Evolutionary conservation across 2,113 vertebrate species (phyloP), one percentile per base, ranked within the genome.

Genomic region (Podarcis raffonei): DNA sequence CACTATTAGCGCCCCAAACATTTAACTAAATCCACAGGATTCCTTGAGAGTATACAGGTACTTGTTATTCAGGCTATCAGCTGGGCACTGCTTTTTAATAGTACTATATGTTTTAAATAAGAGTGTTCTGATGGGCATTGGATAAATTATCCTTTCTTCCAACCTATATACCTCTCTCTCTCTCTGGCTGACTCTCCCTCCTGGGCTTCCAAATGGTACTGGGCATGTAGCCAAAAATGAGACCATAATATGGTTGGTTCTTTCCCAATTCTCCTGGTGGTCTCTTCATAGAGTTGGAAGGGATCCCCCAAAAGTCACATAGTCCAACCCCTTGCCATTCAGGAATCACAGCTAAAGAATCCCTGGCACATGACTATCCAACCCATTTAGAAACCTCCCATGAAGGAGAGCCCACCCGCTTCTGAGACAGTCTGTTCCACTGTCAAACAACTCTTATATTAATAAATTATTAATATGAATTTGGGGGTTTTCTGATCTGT

Each of bases 191-290:
- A 6, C 11, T 85, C 22, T 87, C 30, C 27, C 48, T 92, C 16
- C 37, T 72, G 13, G 59, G n/a, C 25, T 87, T 91, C 90, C 85
- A 87, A 88, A 89, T 30, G 18, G 25, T 68, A 12, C 83, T 65
- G 62, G 76, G 35, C 18, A 57, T 0, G 0, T 81, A 66, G 83
- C 81, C 69, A 11, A 65, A 90, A 89, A 59, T 15, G 87, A 83
- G 90, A 94, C 93, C 25, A 39, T 83, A 92, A 90, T 27, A 91
- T 1, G 80, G 42, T 1, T 90, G 5, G 75, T 15, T 59, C 2
- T 1, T 15, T 35, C 1, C 27, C 32, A 30, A 85, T 89, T 30
- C 30, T 2, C 81, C 42, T 6, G 86, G 62, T 90, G 68, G 2
- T 84, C 22, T 13, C 6, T 66, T 83, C 1, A 16, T 53, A 53